These are phyloP conservation scores for Fratercula arctica DNA, from an alignment of 2,797 vertebrate genomes.

Conservation along the genomic window DNA sequence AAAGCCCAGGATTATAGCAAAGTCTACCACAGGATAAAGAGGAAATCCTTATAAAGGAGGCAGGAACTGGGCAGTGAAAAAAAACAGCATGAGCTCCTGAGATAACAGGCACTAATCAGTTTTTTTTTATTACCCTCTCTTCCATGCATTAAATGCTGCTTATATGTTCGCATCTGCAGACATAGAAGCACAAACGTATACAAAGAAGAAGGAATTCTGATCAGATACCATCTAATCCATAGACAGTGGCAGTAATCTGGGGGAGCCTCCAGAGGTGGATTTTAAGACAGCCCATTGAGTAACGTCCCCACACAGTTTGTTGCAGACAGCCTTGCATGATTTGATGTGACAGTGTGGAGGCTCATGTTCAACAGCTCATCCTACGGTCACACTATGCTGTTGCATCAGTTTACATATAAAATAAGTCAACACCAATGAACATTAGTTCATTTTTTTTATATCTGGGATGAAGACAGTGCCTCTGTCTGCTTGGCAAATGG, in stretches of 20 bases:
- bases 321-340: not conserved
- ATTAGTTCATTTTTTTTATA: not conserved
- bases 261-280: not conserved
- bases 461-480: not conserved
- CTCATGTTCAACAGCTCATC: not conserved
- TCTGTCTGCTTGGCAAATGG: not conserved
- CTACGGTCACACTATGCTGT: not conserved
- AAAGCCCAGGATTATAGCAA: conserved; percentile 34
- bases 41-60: conserved; percentile 10
- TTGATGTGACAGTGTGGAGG: not conserved
- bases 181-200: not conserved
- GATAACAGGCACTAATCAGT: not conserved
- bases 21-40: conserved; percentile 29
- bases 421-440: not conserved
- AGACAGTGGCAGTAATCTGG: not conserved
- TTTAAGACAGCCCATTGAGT: not conserved
- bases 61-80: not conserved
- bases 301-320: not conserved
- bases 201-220: not conserved
- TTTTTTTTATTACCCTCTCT: not conserved
- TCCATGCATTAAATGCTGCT: not conserved
- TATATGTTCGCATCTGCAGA: not conserved
- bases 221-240: not conserved
- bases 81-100: not conserved
- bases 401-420: not conserved